Conservation (phyloP, 37 sponge, comb jelly and placozoan species). For the Haliclona indistincta region DNA sequence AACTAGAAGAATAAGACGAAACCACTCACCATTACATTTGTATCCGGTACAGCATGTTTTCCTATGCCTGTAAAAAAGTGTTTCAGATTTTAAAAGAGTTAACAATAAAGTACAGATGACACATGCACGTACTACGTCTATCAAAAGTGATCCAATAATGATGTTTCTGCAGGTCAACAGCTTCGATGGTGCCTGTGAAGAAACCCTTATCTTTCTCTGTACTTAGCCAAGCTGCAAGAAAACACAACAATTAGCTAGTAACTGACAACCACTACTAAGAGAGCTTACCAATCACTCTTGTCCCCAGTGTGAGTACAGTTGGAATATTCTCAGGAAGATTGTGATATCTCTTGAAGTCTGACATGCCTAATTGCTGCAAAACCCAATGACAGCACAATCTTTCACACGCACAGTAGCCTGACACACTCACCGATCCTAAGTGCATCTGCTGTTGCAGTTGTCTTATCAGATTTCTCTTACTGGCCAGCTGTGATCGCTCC, state of each 20-base stretch:
- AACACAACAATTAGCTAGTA: too few relatives aligned
- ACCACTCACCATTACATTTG: slow-evolving; percentile 38
- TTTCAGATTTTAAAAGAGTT: background rate
- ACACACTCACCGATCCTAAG: slow-evolving; percentile 57
- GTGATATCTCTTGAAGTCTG: slow-evolving; percentile 44
- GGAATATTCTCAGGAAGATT: slow-evolving; percentile 88
- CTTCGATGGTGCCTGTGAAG: slow-evolving; percentile 85
- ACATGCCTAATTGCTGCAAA: background rate
- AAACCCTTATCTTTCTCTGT: slow-evolving; percentile 47
- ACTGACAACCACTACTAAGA: background rate
- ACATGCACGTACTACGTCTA: slow-evolving; percentile 52
- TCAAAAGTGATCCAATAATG: slow-evolving; percentile 88
- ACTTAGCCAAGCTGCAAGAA: slow-evolving; percentile 53
- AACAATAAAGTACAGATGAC: background rate
- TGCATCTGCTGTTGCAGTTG: slow-evolving; percentile 66
- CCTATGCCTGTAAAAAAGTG: slow-evolving; percentile 65
- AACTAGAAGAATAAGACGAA: background rate
- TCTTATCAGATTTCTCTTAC: slow-evolving; percentile 68
- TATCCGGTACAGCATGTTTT: slow-evolving; percentile 67
- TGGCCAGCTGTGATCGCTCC: slow-evolving; percentile 73
- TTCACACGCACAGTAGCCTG: too few relatives aligned
- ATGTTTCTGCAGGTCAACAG: slow-evolving; percentile 71
- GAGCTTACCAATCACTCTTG: slow-evolving; percentile 78
- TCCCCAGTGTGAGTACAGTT: slow-evolving; percentile 79
- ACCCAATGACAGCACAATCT: too few relatives aligned